Evolutionary conservation across 1,140 invertebrate species (phyloP).

Genomic region (Carposina sasakii): DNA sequence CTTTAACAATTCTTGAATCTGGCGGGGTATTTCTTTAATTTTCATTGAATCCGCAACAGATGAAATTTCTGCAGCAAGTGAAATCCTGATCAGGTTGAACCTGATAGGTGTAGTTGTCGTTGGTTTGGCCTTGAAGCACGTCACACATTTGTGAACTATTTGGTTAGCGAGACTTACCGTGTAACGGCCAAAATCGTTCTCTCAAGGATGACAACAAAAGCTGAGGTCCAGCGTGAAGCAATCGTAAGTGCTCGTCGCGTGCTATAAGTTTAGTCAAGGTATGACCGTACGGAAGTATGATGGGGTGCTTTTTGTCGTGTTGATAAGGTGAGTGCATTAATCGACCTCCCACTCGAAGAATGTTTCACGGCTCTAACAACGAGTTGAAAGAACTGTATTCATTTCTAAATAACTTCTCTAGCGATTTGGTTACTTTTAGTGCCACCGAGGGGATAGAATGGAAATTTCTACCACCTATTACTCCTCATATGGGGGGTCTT

Average conservation of each 20-base stretch:
- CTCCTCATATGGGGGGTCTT: conserved; percentile 2
- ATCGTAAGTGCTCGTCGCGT: too few species aligned
- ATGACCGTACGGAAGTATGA: not conserved
- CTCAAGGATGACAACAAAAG: not conserved
- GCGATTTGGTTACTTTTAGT: not conserved
- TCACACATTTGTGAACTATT: not conserved
- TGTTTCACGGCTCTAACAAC: not conserved
- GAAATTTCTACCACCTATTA: not conserved
- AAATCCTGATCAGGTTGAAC: too few species aligned
- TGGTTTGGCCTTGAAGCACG: not conserved
- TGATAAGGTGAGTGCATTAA: not conserved
- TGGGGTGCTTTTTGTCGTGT: not conserved
- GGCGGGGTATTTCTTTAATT: too few species aligned
- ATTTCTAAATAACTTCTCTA: not conserved
- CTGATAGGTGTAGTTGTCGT: not conserved
- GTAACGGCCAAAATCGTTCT: not conserved
- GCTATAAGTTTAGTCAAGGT: not conserved
- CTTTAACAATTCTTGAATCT: too few species aligned
- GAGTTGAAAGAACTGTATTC: not conserved
- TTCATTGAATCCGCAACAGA: too few species aligned
- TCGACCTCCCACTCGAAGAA: not conserved
- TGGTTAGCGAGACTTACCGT: not conserved
- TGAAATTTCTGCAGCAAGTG: too few species aligned
- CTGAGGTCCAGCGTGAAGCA: not conserved
- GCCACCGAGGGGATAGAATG: not conserved